Evolutionary conservation across 1,140 invertebrate genomes (phyloP).

Genomic region (Eupeodes corollae): DNA sequence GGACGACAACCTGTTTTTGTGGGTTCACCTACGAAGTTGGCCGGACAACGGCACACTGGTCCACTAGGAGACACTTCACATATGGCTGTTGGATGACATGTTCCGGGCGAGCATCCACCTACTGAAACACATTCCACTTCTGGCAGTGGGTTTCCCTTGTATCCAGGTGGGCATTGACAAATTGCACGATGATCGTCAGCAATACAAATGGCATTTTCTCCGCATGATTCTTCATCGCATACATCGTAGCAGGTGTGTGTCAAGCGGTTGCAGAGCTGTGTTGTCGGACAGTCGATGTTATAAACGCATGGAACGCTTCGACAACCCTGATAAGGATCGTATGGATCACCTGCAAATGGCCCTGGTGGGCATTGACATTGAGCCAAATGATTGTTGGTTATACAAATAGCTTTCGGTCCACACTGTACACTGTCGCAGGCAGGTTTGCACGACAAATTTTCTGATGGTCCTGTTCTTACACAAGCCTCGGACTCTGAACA

Average conservation of each 20-base stretch:
- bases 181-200: slow-evolving; percentile 67
- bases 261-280: slow-evolving; percentile 68
- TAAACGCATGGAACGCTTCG: slow-evolving; percentile 71
- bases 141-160: slow-evolving; percentile 62
- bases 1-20: slow-evolving; percentile 55
- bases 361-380: slow-evolving; percentile 81
- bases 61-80: slow-evolving; percentile 56
- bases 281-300: slow-evolving; percentile 65
- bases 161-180: slow-evolving; percentile 77
- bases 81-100: slow-evolving; percentile 67
- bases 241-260: slow-evolving; percentile 72
- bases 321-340: slow-evolving; percentile 60
- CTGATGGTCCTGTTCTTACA: slow-evolving; percentile 36
- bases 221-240: slow-evolving; percentile 70
- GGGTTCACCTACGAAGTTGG: slow-evolving; percentile 64
- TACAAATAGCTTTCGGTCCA: slow-evolving; percentile 72
- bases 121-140: slow-evolving; percentile 63
- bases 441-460: slow-evolving; percentile 49
- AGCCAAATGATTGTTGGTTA: slow-evolving; percentile 76
- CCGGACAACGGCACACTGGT: slow-evolving; percentile 63
- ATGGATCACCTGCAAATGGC: slow-evolving; percentile 70
- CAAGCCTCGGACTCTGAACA: slow-evolving; percentile 72
- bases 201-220: slow-evolving; percentile 76
- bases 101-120: slow-evolving; percentile 60
- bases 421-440: slow-evolving; percentile 66